Evolutionary conservation across 64 coral and sea anemone species (phyloP).

Genomic region (Hydrozoanthus tunicans): DNA sequence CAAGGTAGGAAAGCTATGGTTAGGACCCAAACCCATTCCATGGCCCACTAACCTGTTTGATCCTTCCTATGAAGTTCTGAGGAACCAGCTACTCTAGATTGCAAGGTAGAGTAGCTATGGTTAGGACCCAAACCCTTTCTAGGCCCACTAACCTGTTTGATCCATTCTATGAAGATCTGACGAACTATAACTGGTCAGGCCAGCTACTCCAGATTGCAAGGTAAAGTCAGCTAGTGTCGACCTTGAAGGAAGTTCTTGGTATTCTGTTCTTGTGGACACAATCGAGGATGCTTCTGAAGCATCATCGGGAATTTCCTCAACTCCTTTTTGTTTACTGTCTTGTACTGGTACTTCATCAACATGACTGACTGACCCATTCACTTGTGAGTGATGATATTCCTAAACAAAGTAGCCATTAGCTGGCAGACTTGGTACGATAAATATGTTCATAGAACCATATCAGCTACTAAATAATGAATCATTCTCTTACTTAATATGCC

Average conservation of each 20-base stretch:
- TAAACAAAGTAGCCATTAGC: background rate
- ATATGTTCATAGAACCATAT: background rate
- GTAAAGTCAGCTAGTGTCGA: constrained; percentile 70
- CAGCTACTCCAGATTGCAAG: constrained; percentile 11
- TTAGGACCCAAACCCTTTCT: too few species aligned
- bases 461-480: background rate
- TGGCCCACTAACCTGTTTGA: too few species aligned
- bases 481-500: background rate
- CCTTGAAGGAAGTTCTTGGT: constrained; percentile 82
- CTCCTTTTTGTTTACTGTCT: constrained; percentile 10
- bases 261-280: constrained; percentile 86
- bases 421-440: too few species aligned
- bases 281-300: constrained; percentile 86
- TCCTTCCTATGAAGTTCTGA: too few species aligned
- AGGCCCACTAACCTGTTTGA: background rate
- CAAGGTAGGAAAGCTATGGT: too few species aligned
- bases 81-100: too few species aligned
- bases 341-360: constrained; percentile 53
- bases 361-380: background rate
- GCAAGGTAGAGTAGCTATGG: too few species aligned
- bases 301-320: constrained; percentile 77
- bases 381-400: constrained; percentile 5
- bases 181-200: background rate
- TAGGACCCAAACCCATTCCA: too few species aligned
- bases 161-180: background rate